Evolutionary conservation across 2,888 invertebrate species (phyloP).

Genomic region (Axea sp.): DNA sequence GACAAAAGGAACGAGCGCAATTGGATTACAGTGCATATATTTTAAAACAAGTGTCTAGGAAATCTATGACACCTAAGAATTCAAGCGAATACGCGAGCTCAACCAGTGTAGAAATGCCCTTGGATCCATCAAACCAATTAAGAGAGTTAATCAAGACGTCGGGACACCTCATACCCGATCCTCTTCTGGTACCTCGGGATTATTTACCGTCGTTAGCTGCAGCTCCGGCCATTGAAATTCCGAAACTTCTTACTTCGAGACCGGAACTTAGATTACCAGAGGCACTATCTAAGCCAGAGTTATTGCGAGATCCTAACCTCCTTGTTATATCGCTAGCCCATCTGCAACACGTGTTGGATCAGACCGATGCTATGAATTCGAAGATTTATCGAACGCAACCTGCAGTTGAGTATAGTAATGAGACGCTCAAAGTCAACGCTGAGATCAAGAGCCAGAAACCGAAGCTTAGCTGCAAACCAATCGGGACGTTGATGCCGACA

Average conservation of each 20-base stretch:
- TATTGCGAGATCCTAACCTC: conserved; percentile 88
- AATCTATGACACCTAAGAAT: conserved; percentile 8
- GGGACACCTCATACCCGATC: conserved; percentile 88
- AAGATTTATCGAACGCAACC: conserved; percentile 24
- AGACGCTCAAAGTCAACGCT: conserved; percentile 23
- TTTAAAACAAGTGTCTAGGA: conserved; percentile 13
- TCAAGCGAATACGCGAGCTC: conserved; percentile 55
- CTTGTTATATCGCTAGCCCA: conserved; percentile 88
- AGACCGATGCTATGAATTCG: conserved; percentile 68
- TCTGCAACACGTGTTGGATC: conserved; percentile 80
- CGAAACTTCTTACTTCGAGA: conserved; percentile 85
- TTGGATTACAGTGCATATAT: conserved; percentile 13
- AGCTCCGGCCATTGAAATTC: conserved; percentile 88
- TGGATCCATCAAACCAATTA: conserved; percentile 85
- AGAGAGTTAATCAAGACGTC: conserved; percentile 84
- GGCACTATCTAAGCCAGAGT: conserved; percentile 86
- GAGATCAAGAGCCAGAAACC: conserved; percentile 67
- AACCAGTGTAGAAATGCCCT: conserved; percentile 63
- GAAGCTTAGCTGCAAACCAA: conserved; percentile 77
- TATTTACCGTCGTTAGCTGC: conserved; percentile 85
- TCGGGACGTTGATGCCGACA: conserved; percentile 76
- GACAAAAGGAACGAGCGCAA: conserved; percentile 47
- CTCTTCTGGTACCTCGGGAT: conserved; percentile 89
- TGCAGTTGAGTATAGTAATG: conserved; percentile 28
- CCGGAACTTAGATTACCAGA: conserved; percentile 88